Evolutionary conservation across 2,888 invertebrate species (phyloP).

Genomic region (Neocrepidodera transversa): DNA sequence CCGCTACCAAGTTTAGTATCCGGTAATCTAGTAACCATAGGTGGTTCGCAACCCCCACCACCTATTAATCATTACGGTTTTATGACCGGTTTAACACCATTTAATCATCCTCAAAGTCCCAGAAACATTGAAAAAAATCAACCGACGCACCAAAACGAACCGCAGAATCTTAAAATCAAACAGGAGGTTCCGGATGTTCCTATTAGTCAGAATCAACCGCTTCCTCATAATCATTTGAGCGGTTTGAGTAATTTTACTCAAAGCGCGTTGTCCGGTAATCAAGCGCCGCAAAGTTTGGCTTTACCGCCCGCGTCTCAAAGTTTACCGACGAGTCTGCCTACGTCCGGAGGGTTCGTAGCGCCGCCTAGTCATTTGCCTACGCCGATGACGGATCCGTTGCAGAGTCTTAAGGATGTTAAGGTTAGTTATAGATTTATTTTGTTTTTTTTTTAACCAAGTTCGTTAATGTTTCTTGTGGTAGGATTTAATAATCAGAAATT

Average conservation of each 20-base stretch:
- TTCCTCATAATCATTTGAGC: conserved; percentile 41
- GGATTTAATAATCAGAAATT: too few species aligned
- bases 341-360: conserved; percentile 42
- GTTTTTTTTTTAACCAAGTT: too few species aligned
- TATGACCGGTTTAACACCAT: conserved; percentile 60
- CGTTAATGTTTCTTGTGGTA: too few species aligned
- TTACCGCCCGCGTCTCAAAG: conserved; percentile 40
- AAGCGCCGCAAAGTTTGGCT: conserved; percentile 26
- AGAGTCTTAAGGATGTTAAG: conserved; percentile 81
- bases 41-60: conserved; percentile 59
- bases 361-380: conserved; percentile 43
- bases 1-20: conserved; percentile 66
- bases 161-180: conserved; percentile 76
- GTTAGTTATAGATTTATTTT: conserved; percentile 55
- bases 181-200: conserved; percentile 67
- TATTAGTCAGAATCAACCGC: conserved; percentile 38
- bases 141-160: conserved; percentile 62
- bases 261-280: conserved; percentile 20
- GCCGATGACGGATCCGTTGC: conserved; percentile 68
- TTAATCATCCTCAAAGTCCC: conserved; percentile 52
- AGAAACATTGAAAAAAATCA: conserved; percentile 48
- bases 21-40: conserved; percentile 68
- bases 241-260: conserved; percentile 37
- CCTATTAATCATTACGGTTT: conserved; percentile 69
- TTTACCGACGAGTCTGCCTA: conserved; percentile 32